Evolutionary conservation across 2,888 invertebrate genomes (phyloP).

Genomic region (Drosophila pseudotakahashii): DNA sequence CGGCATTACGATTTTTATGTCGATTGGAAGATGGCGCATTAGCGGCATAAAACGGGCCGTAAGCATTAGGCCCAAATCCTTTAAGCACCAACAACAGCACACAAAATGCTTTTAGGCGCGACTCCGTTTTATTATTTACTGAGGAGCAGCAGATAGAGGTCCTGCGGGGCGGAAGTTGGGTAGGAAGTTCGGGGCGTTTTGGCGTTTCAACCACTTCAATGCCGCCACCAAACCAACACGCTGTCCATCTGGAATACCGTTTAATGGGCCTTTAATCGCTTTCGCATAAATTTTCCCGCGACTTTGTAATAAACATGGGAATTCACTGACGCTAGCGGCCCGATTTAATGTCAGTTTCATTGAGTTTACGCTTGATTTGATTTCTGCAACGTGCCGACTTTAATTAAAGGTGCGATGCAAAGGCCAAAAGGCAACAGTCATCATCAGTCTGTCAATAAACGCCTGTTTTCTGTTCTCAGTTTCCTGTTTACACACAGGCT

Average conservation of each 20-base stretch:
- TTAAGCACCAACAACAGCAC: slow-evolving; percentile 61
- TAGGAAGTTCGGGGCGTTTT: not conserved
- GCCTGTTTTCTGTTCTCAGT: not conserved
- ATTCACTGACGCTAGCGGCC: not conserved
- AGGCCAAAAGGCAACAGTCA: slow-evolving; percentile 41
- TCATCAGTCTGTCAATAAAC: slow-evolving; percentile 17
- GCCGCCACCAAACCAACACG: not conserved
- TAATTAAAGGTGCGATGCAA: slow-evolving; percentile 63
- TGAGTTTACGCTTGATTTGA: slow-evolving; percentile 63
- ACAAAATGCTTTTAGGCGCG: slow-evolving; percentile 51
- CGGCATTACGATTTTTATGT: slow-evolving; percentile 63
- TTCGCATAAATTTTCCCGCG: slow-evolving; percentile 75
- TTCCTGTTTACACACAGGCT: slow-evolving; percentile 21
- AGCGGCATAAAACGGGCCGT: slow-evolving; percentile 69
- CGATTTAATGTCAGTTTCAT: slow-evolving; percentile 69
- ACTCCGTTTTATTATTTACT: slow-evolving; percentile 66
- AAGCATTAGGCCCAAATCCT: slow-evolving; percentile 73
- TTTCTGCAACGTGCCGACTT: slow-evolving; percentile 56
- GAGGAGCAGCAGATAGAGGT: slow-evolving; percentile 13
- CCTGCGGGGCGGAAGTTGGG: slow-evolving; percentile 1
- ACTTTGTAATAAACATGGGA: slow-evolving; percentile 61
- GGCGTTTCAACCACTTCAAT: slow-evolving; percentile 8
- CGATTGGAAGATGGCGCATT: slow-evolving; percentile 69
- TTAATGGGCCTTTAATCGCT: slow-evolving; percentile 76
- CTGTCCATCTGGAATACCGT: slow-evolving; percentile 64